phyloP scores from a whole-genome alignment of 2,888 invertebrate genomes.

The Agrochola litura region DNA sequence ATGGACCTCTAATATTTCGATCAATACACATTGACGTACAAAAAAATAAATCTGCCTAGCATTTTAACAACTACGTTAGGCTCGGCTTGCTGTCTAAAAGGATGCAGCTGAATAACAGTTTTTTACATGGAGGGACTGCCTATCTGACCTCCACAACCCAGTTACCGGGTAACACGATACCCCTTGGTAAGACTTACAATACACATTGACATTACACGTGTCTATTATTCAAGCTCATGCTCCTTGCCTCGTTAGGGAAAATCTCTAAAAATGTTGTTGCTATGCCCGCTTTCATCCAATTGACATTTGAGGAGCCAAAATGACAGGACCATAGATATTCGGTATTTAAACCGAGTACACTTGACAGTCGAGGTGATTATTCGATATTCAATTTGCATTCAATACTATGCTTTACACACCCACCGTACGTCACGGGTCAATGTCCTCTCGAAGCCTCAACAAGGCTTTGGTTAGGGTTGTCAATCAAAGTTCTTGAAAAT shows the following conservation, averaged over 20 bases:
- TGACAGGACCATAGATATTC: conserved; percentile 30
- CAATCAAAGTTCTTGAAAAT: conserved; percentile 8
- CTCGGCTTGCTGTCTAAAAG: too few species aligned
- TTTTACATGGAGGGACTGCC: not conserved
- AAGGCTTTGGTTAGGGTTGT: conserved; percentile 66
- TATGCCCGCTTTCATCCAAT: not conserved
- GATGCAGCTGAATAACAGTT: too few species aligned
- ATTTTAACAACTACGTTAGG: too few species aligned
- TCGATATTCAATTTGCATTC: conserved; percentile 63
- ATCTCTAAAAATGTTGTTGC: not conserved
- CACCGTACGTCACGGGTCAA: conserved; percentile 76
- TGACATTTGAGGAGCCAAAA: conserved; percentile 1
- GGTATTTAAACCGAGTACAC: conserved; percentile 38
- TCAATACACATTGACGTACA: too few species aligned
- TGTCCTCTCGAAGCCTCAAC: conserved; percentile 70
- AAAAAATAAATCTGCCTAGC: too few species aligned
- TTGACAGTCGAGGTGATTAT: conserved; percentile 53
- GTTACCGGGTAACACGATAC: not conserved
- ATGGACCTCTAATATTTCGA: not conserved
- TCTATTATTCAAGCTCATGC: not conserved
- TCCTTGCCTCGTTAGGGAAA: not conserved
- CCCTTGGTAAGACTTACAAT: not conserved
- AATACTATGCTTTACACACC: conserved; percentile 66
- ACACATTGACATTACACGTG: not conserved
- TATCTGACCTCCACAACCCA: not conserved